These are phyloP conservation scores for Sisor rabdophorus DNA, from an alignment of 2,113 vertebrate genomes.

Conservation along the genomic window DNA sequence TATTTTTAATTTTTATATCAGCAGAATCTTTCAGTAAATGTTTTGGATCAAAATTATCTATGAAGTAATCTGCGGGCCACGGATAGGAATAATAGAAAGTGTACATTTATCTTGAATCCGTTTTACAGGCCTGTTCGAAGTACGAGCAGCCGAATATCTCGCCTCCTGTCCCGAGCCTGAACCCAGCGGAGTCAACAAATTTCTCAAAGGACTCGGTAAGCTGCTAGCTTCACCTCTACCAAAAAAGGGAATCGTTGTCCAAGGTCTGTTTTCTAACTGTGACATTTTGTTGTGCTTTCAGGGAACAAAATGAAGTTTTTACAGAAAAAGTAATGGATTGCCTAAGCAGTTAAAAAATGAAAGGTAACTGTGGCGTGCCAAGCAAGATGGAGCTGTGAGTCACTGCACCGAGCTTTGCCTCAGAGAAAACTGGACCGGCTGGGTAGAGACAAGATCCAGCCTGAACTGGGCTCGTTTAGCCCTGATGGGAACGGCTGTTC, in stretches of 20 bases:
- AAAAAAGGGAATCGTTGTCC: conserved; percentile 8
- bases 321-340: conserved; percentile 65
- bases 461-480: conserved; percentile 20
- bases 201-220: conserved; percentile 90
- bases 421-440: background rate
- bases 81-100: background rate
- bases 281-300: conserved; percentile 48
- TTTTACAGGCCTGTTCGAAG: conserved; percentile 85
- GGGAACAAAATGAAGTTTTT: conserved; percentile 75
- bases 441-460: conserved; percentile 17
- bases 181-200: conserved; percentile 85
- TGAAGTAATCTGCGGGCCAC: background rate
- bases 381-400: conserved; percentile 30
- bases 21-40: no score
- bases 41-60: background rate
- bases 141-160: conserved; percentile 83
- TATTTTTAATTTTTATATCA: no score
- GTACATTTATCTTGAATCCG: background rate
- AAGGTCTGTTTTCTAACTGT: background rate
- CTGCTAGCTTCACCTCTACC: background rate
- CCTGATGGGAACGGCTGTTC: conserved; percentile 25
- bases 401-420: conserved; percentile 12
- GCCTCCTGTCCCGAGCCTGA: conserved; percentile 79
- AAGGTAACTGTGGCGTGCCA: background rate
- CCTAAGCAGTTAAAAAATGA: background rate